phyloP scores from a whole-genome alignment of 2,113 vertebrate species.

The Epinephelus fuscoguttatus region DNA sequence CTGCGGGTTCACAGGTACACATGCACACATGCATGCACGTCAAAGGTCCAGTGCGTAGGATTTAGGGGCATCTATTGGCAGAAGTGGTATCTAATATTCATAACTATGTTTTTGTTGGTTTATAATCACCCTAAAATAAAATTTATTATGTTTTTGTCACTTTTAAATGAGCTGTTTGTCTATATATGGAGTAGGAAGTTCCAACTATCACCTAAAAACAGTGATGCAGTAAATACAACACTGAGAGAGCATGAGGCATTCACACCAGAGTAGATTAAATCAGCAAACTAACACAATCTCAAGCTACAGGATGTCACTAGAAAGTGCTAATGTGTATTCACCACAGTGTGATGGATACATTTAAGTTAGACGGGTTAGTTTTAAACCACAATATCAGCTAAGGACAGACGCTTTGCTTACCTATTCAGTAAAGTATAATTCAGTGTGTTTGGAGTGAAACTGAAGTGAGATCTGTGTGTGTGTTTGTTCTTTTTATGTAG shows the following conservation, averaged over 20 bases:
- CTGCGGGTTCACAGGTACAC: constrained; percentile 94
- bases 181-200: background rate
- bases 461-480: constrained; percentile 2
- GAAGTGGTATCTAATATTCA: too few species aligned
- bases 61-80: too few species aligned
- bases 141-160: too few species aligned
- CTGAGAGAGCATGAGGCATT: background rate
- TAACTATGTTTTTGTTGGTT: too few species aligned
- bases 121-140: too few species aligned
- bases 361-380: background rate
- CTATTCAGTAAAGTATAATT: background rate
- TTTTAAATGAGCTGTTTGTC: too few species aligned
- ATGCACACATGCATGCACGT: background rate
- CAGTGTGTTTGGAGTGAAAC: background rate
- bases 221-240: background rate
- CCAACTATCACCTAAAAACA: background rate
- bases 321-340: background rate
- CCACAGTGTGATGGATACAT: background rate
- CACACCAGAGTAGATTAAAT: background rate
- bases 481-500: constrained; percentile 71
- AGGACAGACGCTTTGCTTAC: background rate
- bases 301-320: background rate
- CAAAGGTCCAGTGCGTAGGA: too few species aligned
- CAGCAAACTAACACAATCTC: background rate
- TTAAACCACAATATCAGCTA: background rate